A percentile compares a stretch with the other conserved stretches of the same genome.
phyloP scores from a whole-genome alignment of 1,140 invertebrate species.

The Aphis craccivora region DNA sequence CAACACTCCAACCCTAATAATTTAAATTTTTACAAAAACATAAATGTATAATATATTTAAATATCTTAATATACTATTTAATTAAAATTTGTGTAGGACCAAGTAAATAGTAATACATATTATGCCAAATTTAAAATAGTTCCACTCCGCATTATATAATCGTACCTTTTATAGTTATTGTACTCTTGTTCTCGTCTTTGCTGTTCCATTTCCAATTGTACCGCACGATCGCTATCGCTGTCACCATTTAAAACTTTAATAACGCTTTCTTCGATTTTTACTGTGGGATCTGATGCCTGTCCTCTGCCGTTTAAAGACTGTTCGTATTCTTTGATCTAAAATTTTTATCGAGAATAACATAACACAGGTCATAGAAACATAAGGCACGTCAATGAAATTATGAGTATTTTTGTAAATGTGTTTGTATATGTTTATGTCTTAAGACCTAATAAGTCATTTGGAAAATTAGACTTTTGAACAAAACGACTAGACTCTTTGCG shows the following conservation, averaged over 20 bases:
- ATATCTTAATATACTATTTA: too few relatives aligned
- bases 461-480: too few relatives aligned
- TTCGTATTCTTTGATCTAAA: slow-evolving; percentile 51
- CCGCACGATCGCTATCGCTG: slow-evolving; percentile 19
- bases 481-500: too few relatives aligned
- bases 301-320: slow-evolving; percentile 42
- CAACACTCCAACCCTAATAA: too few relatives aligned
- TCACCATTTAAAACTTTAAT: slow-evolving; percentile 52
- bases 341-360: background rate
- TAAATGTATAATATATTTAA: too few relatives aligned
- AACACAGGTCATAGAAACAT: too few relatives aligned
- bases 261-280: slow-evolving; percentile 44
- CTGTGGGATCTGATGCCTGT: slow-evolving; percentile 41
- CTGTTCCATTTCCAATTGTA: slow-evolving; percentile 50
- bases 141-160: too few relatives aligned
- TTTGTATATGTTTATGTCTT: too few relatives aligned
- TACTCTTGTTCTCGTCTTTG: slow-evolving; percentile 52
- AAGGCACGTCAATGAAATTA: background rate
- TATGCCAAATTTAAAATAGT: background rate
- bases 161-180: slow-evolving; percentile 51
- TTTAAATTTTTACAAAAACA: too few relatives aligned
- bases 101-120: background rate
- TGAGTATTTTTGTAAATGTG: background rate
- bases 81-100: too few relatives aligned
- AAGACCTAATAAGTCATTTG: too few relatives aligned